Evolutionary conservation across 2,888 invertebrate species (phyloP), one percentile per base, ranked within the genome.

Genomic region (Tigriopus californicus): DNA sequence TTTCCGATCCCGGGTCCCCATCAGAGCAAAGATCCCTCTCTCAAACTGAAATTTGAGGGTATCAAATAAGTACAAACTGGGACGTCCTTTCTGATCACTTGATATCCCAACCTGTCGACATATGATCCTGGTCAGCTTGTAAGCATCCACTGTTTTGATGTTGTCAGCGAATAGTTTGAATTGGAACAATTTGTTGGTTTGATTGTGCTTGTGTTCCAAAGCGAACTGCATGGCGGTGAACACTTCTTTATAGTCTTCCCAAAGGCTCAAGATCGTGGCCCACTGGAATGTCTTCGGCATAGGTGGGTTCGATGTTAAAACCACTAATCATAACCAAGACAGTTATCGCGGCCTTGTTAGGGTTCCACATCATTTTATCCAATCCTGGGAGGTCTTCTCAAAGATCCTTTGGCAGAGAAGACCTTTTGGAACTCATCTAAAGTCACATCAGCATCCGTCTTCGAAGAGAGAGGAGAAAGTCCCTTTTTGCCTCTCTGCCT

Each of bases 1-100:
- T n/a, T n/a, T n/a, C n/a, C 89, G 87, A 58, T 86, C 85, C 49
- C 90, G 88, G 11, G 89, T 88, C 8, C 89, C 89, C 65, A 91
- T 73, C 85, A 91, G 85, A 0, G 88, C 83, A 68, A 82, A 86
- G 58, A 91, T 88, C 47, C 90, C 90, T 63, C 87, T 77, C 51
- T 83, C 83, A 71, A 90, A 88, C 71, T 89, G n/a, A 20, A 47
- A 47, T 47, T 1, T 13, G 6, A 15, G 4, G 22, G 15, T 13
- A 5, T 51, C 6, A 6, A 22, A 18, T 51, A n/a, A 22, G 15
- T n/a, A n/a, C n/a, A n/a, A n/a, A n/a, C n/a, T n/a, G n/a, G n/a
- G n/a, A 51, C 15, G 2, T n/a, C 24, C 51, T 4, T 2, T n/a
- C n/a, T n/a, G 5, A 52, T 11, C 10, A 11, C 11, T 52, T 4